Base-by-base conservation (phyloP, 2,888 invertebrate genomes). In the Ethmia dodecea region DNA sequence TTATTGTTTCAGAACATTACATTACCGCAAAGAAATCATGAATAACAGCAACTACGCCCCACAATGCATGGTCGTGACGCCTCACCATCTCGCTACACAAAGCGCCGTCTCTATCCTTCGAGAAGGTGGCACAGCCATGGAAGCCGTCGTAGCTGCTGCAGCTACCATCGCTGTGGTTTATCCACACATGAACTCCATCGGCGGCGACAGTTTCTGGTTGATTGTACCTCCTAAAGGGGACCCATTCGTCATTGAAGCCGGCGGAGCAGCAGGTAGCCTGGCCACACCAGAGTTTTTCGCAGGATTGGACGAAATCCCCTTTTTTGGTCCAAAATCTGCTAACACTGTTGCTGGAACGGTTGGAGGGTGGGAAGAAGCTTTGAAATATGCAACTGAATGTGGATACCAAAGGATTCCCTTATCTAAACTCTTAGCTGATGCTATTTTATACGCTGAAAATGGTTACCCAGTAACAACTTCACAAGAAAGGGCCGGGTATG, bases 121-220 rank as follows among this genome's bases (percentile, higher is more conserved):
- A 49, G 66, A 70, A 47, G 84, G 81, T 12, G 84, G 84, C 13
- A 81, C 81, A 3, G 84, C 83, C 1, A 76, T 84, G 34, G 83
- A 83, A 51, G 84, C 84, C 1, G 72, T 67, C 43, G 71, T 84
- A 0, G 66, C 80, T 12, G 84, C 83, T 4, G 84, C 84, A 8
- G 83, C 84, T 1, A 83, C 81, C 0, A 54, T 81, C 22, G 56
- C 80, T 1, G 81, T 84, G 2, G 76, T 81, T 0, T 81, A 78
- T 31, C 84, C 84, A 13, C 79, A 83, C 31, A 80, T 79, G 80
- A 83, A 78, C 42, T 54, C 72, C 35, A 77, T 84, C 14, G 84
- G 83, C 1, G 83, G 84, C 1, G 84, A 84, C 39, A 64, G 75
- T 0, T 79, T 79, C 44, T 84, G 83, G 84, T 63, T 84, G 0